Conservation (phyloP, 2,888 invertebrate species). For the Salpingus planirostris region DNA sequence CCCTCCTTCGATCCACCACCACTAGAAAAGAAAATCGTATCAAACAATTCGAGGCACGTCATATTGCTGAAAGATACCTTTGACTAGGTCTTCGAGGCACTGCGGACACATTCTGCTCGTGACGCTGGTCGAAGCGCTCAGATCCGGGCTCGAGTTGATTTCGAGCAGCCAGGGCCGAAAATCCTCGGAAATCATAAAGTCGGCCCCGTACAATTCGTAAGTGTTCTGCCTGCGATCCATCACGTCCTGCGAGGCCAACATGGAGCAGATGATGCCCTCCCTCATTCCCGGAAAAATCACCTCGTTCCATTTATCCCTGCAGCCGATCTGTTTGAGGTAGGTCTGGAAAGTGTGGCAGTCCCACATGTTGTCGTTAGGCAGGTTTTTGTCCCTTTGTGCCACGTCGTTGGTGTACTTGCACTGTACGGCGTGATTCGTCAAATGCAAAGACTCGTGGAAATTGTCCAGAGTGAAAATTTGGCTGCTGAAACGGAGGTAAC, state of each 20-base stretch:
- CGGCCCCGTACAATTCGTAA: constrained; percentile 90
- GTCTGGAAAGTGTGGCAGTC: constrained; percentile 72
- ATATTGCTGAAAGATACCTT: constrained; percentile 54
- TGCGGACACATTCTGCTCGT: constrained; percentile 79
- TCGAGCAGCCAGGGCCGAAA: constrained; percentile 89
- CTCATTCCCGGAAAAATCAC: constrained; percentile 69
- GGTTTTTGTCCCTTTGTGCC: constrained; percentile 58
- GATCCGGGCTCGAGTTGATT: constrained; percentile 88
- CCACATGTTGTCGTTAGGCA: constrained; percentile 95
- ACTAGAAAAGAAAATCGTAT: constrained; percentile 48
- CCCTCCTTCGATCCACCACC: constrained; percentile 62
- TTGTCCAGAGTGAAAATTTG: constrained; percentile 79
- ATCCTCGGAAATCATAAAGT: constrained; percentile 87
- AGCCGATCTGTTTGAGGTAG: constrained; percentile 58
- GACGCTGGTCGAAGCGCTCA: constrained; percentile 84
- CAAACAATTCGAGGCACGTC: background rate
- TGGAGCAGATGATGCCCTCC: constrained; percentile 57
- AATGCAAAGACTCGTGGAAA: constrained; percentile 86
- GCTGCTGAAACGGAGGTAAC: constrained; percentile 86
- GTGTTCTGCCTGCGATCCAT: constrained; percentile 76
- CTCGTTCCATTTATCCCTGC: constrained; percentile 71
- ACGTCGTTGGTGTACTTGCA: constrained; percentile 71
- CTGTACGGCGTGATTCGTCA: constrained; percentile 91
- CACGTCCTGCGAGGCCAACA: constrained; percentile 78
- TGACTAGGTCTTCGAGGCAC: constrained; percentile 82